Evolutionary conservation across 2,888 invertebrate genomes (phyloP).

Genomic region (Lithophane socia): DNA sequence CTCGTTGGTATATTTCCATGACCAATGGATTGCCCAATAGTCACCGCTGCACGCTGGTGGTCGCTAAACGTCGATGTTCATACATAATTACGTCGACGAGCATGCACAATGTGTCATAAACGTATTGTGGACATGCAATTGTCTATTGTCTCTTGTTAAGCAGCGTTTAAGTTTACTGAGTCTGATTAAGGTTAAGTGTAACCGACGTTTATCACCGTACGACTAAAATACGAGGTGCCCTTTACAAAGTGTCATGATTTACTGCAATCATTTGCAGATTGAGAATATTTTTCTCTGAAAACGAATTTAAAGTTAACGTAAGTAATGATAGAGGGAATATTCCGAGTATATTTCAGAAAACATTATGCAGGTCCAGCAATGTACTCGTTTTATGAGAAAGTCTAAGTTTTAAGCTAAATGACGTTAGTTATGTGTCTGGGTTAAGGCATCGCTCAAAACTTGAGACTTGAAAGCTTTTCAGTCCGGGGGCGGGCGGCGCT

Average conservation of each 20-base stretch:
- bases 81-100: slow-evolving; percentile 34
- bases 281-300: neutral
- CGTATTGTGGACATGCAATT: slow-evolving; percentile 46
- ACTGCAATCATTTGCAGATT: neutral
- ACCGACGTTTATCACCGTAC: slow-evolving; percentile 42
- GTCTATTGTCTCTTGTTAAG: slow-evolving; percentile 62
- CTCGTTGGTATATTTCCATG: neutral
- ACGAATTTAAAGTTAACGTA: neutral
- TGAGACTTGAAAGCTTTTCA: slow-evolving; percentile 19
- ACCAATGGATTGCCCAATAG: slow-evolving; percentile 8
- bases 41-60: slow-evolving; percentile 52
- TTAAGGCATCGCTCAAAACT: slow-evolving; percentile 7
- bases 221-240: slow-evolving; percentile 11
- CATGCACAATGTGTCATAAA: slow-evolving; percentile 60
- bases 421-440: slow-evolving; percentile 9
- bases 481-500: neutral
- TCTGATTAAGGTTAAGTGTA: slow-evolving; percentile 56
- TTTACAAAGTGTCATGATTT: slow-evolving; percentile 21
- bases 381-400: neutral
- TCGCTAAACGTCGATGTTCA: slow-evolving; percentile 22
- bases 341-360: neutral
- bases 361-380: neutral
- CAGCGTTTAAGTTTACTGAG: slow-evolving; percentile 44
- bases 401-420: slow-evolving; percentile 16
- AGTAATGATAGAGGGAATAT: neutral